Evolutionary conservation across 2,797 vertebrate species (phyloP).

Genomic region (Syngnathus acus): DNA sequence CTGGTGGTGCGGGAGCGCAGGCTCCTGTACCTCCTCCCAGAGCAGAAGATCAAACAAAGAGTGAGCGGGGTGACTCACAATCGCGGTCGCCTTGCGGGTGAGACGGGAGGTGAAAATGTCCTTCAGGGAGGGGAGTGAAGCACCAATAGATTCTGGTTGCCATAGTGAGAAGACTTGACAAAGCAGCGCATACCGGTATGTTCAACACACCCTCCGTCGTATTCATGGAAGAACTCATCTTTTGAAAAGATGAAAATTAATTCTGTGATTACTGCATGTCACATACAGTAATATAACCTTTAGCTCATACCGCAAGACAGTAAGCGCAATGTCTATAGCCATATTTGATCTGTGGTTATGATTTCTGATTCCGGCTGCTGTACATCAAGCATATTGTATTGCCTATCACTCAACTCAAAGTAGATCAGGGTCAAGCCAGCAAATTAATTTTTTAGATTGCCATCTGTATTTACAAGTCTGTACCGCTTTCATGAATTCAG

Average conservation of each 20-base stretch:
- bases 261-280: neutral
- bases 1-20: too few relatives aligned
- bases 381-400: neutral
- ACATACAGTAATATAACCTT: neutral
- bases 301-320: neutral
- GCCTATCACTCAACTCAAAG: neutral
- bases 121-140: too few relatives aligned
- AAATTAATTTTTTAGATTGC: neutral
- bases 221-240: too few relatives aligned
- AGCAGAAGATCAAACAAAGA: too few relatives aligned
- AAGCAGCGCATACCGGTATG: neutral
- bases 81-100: too few relatives aligned
- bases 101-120: too few relatives aligned
- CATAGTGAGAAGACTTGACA: constrained; percentile 7
- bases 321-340: neutral
- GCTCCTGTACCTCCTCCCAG: too few relatives aligned
- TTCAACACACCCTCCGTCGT: neutral
- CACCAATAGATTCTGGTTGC: neutral
- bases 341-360: neutral
- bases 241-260: neutral
- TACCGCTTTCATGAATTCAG: neutral
- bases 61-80: too few relatives aligned
- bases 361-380: neutral
- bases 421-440: neutral
- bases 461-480: neutral